A percentile compares a stretch with the other conserved stretches of the same genome.
phyloP scores from a whole-genome alignment of 1,140 invertebrate genomes.

The Drosophila grimshawi region DNA sequence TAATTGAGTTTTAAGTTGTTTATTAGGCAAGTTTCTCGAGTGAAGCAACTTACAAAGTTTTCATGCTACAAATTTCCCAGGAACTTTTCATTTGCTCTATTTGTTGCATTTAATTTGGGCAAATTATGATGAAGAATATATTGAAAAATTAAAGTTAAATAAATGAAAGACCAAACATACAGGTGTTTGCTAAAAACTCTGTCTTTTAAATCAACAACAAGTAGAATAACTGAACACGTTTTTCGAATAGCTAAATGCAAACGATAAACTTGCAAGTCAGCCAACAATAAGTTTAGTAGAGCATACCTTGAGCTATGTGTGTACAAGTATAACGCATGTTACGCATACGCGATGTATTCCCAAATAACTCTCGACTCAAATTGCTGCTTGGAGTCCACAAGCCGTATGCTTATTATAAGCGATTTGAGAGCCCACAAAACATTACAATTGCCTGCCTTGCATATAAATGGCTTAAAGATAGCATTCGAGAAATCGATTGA shows the following conservation, averaged over 20 bases:
- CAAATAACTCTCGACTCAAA: conserved; percentile 16
- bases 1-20: conserved; percentile 55
- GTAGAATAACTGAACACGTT: neutral
- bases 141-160: no score
- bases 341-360: conserved; percentile 56
- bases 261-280: conserved; percentile 43
- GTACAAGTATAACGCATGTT: conserved; percentile 10
- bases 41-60: conserved; percentile 27
- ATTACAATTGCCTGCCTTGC: conserved; percentile 29
- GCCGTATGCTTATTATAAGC: conserved; percentile 20
- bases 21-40: conserved; percentile 27
- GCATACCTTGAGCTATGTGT: conserved; percentile 37
- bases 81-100: conserved; percentile 12
- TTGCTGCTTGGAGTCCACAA: conserved; percentile 20
- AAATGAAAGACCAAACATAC: no score
- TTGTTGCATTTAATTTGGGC: conserved; percentile 2
- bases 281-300: conserved; percentile 25
- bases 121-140: neutral
- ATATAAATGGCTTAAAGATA: conserved; percentile 23
- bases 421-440: conserved; percentile 14
- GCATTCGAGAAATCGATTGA: conserved; percentile 18
- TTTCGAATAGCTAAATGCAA: conserved; percentile 1
- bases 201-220: neutral
- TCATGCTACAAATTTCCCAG: conserved; percentile 3
- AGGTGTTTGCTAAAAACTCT: neutral